Conservation (phyloP, 2,888 invertebrate species). For the Dorcus hopei region DNA sequence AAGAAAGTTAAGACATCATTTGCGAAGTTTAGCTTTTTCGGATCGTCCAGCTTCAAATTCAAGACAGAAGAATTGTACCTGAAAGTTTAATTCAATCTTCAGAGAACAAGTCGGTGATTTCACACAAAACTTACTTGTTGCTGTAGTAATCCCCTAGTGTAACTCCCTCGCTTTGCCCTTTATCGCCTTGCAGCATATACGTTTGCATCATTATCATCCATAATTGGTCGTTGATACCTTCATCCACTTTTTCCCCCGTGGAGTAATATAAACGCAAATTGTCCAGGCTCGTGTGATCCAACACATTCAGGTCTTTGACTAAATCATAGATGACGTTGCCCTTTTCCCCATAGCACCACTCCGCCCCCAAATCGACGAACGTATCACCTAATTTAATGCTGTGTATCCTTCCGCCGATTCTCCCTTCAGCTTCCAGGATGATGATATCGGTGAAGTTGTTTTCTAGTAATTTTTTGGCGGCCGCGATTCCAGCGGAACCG, state of each 20-base stretch:
- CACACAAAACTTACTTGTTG: conserved; percentile 10
- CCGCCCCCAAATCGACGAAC: conserved; percentile 41
- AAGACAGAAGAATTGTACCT: conserved; percentile 25
- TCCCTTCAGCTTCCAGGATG: conserved; percentile 48
- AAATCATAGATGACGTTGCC: conserved; percentile 42
- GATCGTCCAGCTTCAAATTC: conserved; percentile 21
- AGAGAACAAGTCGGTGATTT: too few relatives aligned
- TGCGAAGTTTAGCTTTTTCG: conserved; percentile 19
- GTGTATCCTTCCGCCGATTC: conserved; percentile 44
- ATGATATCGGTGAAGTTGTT: conserved; percentile 51
- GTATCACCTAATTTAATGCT: conserved; percentile 26
- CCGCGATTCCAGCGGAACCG: conserved; percentile 57
- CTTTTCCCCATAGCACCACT: conserved; percentile 48
- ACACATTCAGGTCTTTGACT: conserved; percentile 38
- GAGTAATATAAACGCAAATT: conserved; percentile 38
- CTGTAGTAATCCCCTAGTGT: conserved; percentile 20
- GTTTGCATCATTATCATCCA: conserved; percentile 17
- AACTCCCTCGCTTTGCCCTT: conserved; percentile 12
- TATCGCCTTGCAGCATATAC: conserved; percentile 16
- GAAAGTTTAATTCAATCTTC: neutral
- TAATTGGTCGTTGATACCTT: conserved; percentile 17
- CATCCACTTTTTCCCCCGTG: conserved; percentile 34
- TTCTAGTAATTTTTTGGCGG: conserved; percentile 51
- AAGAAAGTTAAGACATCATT: conserved; percentile 17
- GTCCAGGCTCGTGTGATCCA: conserved; percentile 43